Conservation (phyloP, 1,140 invertebrate genomes). For the Forficula auricularia region DNA sequence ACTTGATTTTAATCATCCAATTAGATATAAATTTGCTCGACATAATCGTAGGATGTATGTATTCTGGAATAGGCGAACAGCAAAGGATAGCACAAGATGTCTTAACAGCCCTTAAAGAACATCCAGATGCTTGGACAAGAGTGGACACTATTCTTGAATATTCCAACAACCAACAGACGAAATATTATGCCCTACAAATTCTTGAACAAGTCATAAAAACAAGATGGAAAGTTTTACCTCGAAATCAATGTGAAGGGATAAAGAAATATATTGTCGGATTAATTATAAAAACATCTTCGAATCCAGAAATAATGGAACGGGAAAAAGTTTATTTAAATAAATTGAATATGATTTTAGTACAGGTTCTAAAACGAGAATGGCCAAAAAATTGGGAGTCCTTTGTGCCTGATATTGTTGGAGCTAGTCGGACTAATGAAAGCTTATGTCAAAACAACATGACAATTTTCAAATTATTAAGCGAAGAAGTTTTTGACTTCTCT, state of each 20-base stretch:
- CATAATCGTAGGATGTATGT: constrained; percentile 86
- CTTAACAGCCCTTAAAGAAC: constrained; percentile 86
- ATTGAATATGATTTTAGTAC: constrained; percentile 95
- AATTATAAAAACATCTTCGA: constrained; percentile 95
- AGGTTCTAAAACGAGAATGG: constrained; percentile 98
- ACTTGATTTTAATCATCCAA: constrained; percentile 91
- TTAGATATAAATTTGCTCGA: constrained; percentile 90
- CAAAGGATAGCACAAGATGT: constrained; percentile 87
- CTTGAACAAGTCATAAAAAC: constrained; percentile 98
- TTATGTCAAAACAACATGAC: constrained; percentile 99
- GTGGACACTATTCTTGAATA: constrained; percentile 98
- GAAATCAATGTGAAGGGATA: constrained; percentile 95
- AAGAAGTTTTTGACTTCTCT: constrained; percentile 98
- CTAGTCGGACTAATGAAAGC: constrained; percentile 95
- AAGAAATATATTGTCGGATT: constrained; percentile 97
- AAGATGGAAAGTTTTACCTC: constrained; percentile 93
- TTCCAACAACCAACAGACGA: constrained; percentile 87
- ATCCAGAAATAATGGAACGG: constrained; percentile 67
- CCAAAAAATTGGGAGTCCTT: constrained; percentile 99
- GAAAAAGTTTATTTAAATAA: constrained; percentile 97
- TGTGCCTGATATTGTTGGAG: constrained; percentile 95
- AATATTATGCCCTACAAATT: constrained; percentile 98
- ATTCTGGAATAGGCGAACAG: constrained; percentile 74
- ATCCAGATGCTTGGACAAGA: constrained; percentile 96
- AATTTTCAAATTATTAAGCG: constrained; percentile 90